Conservation (phyloP, 2,888 invertebrate genomes). For the Eilema griseolum region DNA sequence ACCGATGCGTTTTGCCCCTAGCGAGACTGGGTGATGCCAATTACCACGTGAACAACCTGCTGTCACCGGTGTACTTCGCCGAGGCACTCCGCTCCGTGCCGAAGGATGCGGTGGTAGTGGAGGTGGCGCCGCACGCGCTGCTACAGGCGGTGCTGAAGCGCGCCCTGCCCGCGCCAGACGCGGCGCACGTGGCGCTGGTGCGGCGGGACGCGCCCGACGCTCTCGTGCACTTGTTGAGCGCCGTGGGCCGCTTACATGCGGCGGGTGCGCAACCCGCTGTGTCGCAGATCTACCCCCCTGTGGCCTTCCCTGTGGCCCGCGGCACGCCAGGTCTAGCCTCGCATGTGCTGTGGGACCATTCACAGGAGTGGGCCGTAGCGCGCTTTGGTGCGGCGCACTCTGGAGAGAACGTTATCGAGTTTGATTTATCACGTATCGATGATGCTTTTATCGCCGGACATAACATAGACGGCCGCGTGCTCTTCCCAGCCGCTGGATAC, state of each 20-base stretch:
- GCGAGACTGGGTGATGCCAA: constrained; percentile 95
- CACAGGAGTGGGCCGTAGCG: constrained; percentile 94
- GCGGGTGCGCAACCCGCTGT: constrained; percentile 92
- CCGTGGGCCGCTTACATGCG: constrained; percentile 91
- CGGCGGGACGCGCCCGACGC: constrained; percentile 94
- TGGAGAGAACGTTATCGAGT: constrained; percentile 92
- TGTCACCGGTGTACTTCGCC: constrained; percentile 97
- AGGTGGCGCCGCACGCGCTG: constrained; percentile 97
- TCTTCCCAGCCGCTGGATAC: constrained; percentile 98
- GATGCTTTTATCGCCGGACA: constrained; percentile 94
- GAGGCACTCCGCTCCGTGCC: constrained; percentile 95
- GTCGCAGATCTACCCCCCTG: constrained; percentile 91
- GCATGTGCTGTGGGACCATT: constrained; percentile 97
- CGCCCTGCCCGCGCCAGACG: constrained; percentile 90
- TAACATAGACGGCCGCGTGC: constrained; percentile 96
- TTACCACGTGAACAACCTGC: constrained; percentile 98
- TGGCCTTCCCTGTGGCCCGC: constrained; percentile 94
- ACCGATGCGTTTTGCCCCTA: constrained; percentile 34
- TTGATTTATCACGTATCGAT: constrained; percentile 91
- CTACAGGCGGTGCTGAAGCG: constrained; percentile 97
- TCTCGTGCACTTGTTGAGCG: constrained; percentile 90
- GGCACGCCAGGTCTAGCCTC: constrained; percentile 97
- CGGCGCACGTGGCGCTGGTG: constrained; percentile 93
- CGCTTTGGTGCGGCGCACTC: constrained; percentile 90
- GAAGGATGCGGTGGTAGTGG: constrained; percentile 94